Percentiles rank a stretch among this genome's conserved stretches.
Evolutionary conservation across 2,797 vertebrate genomes (phyloP).

Genomic region (Champsocephalus gunnari): DNA sequence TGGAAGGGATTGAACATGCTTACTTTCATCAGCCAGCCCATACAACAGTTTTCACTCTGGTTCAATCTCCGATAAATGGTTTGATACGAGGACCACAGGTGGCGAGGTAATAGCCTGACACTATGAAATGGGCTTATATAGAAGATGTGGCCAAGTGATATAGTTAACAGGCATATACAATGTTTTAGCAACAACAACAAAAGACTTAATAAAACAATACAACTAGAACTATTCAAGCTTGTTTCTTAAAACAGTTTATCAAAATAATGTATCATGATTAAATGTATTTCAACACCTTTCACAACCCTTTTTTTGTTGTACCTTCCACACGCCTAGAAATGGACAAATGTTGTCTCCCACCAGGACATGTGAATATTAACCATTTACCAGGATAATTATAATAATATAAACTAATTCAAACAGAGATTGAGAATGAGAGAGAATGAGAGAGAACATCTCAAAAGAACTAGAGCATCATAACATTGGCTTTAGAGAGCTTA

Average conservation of each 20-base stretch:
- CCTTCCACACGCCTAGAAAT: background rate
- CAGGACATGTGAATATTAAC: background rate
- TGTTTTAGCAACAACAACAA: background rate
- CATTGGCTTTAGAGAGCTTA: background rate
- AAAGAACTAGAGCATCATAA: background rate
- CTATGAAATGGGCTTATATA: background rate
- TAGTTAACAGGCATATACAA: background rate
- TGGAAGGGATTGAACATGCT: constrained; percentile 3
- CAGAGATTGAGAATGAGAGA: background rate
- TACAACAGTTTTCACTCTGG: background rate
- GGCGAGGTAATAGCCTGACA: background rate
- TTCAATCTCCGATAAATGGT: constrained; percentile 3
- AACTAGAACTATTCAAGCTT: background rate
- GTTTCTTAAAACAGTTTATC: background rate
- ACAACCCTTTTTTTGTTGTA: too few species aligned
- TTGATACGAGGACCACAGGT: constrained; percentile 3
- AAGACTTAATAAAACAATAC: background rate
- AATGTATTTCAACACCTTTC: background rate
- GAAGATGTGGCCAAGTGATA: background rate
- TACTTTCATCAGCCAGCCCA: constrained; percentile 26
- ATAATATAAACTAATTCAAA: background rate
- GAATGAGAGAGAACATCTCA: background rate
- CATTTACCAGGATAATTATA: too few species aligned
- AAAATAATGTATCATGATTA: background rate
- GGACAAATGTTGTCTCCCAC: background rate